Evolutionary conservation across 2,113 vertebrate genomes (phyloP).

Genomic region (Coregonus clupeaformis): DNA sequence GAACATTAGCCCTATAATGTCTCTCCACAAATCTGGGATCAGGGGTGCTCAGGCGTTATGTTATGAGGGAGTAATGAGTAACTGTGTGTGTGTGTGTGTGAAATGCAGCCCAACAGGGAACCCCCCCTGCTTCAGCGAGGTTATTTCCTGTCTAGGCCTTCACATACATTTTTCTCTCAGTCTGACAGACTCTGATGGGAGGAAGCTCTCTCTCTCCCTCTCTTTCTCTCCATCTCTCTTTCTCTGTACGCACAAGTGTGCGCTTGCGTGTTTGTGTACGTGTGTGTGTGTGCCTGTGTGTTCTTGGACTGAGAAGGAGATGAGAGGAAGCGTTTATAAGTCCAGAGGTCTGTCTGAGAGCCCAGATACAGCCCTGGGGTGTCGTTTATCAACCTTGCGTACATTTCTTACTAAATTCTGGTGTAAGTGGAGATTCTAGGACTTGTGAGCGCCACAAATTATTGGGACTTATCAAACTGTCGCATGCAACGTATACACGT

Average conservation of each 20-base stretch:
- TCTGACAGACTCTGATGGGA: constrained; percentile 7
- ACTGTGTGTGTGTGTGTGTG: constrained; percentile 20
- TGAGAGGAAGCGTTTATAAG: background rate
- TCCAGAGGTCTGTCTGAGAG: constrained; percentile 13
- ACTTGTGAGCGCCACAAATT: too few species aligned
- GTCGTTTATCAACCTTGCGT: too few species aligned
- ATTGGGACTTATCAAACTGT: too few species aligned
- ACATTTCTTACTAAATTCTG: too few species aligned
- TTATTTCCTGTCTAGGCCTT: constrained; percentile 61
- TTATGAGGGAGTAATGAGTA: too few species aligned
- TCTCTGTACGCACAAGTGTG: constrained; percentile 13
- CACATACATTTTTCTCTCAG: constrained; percentile 19
- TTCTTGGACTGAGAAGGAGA: background rate
- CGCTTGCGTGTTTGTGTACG: background rate
- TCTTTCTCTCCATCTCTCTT: background rate
- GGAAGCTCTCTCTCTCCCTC: constrained; percentile 3
- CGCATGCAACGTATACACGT: too few species aligned
- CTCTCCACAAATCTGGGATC: constrained; percentile 24
- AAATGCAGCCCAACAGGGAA: constrained; percentile 54
- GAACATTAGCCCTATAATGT: constrained; percentile 11
- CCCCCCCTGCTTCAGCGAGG: constrained; percentile 48
- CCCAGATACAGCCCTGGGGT: constrained; percentile 20
- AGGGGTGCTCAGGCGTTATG: constrained; percentile 4
- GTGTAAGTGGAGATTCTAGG: too few species aligned
- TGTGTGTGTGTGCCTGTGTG: constrained; percentile 3